Evolutionary conservation across 2,797 vertebrate species (phyloP).

Genomic region (Taenioides sp.): DNA sequence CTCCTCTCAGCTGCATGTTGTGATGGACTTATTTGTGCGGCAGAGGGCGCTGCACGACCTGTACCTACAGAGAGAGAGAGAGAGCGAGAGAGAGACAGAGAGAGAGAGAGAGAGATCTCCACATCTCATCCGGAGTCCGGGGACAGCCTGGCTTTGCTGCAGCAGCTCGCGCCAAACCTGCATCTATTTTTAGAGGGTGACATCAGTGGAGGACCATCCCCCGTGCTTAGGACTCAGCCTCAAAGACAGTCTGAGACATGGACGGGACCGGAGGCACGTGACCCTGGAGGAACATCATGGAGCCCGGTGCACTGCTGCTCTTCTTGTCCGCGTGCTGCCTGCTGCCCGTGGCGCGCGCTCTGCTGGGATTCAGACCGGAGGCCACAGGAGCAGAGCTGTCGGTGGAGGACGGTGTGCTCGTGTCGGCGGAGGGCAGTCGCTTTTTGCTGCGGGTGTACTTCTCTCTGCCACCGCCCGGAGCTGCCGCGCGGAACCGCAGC

Average conservation of each 20-base stretch:
- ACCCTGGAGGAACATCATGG: slow-evolving; percentile 9
- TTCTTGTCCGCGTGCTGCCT: slow-evolving; percentile 65
- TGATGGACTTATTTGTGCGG: neutral
- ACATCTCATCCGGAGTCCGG: neutral
- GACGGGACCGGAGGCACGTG: slow-evolving; percentile 7
- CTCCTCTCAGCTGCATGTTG: neutral
- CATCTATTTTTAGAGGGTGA: neutral
- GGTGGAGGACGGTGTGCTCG: slow-evolving; percentile 88
- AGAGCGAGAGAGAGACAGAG: neutral
- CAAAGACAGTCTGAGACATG: neutral
- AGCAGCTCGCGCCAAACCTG: neutral
- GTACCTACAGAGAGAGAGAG: neutral
- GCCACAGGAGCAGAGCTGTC: slow-evolving; percentile 87
- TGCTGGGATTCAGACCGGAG: slow-evolving; percentile 90
- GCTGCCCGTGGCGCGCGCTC: slow-evolving; percentile 71
- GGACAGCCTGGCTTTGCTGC: neutral
- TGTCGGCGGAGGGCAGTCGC: slow-evolving; percentile 89
- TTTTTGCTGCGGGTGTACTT: slow-evolving; percentile 91
- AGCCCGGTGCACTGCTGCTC: slow-evolving; percentile 76
- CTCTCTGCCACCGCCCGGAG: slow-evolving; percentile 70
- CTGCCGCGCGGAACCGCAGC: slow-evolving; percentile 60
- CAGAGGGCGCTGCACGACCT: slow-evolving; percentile 2
- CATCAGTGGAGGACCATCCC: neutral
- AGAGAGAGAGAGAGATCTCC: neutral
- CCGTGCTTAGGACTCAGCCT: neutral